These are phyloP conservation scores for Potamilus streckersoni DNA, from an alignment of 1,140 invertebrate genomes.

Conservation along the genomic window DNA sequence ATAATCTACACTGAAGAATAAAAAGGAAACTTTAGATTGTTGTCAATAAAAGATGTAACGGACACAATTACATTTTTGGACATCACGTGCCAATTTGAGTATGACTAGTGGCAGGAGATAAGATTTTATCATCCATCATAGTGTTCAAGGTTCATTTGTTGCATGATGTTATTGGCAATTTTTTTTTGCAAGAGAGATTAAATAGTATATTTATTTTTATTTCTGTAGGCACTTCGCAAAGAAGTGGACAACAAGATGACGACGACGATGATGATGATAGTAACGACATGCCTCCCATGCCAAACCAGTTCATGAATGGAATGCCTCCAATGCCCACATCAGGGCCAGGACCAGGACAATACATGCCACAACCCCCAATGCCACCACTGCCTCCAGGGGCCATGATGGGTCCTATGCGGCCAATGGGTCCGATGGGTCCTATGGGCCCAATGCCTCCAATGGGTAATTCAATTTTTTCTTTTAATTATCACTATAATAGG, in stretches of 20 bases:
- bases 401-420: conserved; percentile 57
- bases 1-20: too few species aligned
- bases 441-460: conserved; percentile 51
- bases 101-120: too few species aligned
- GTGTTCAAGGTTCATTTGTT: too few species aligned
- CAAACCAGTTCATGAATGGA: conserved; percentile 11
- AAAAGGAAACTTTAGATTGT: too few species aligned
- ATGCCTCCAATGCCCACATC: conserved; percentile 5
- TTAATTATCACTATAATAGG: neutral
- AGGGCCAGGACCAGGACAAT: conserved; percentile 3
- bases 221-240: conserved; percentile 14
- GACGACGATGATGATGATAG: conserved; percentile 36
- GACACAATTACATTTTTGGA: too few species aligned
- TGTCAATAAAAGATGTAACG: too few species aligned
- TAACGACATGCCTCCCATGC: conserved; percentile 9
- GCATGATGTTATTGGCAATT: too few species aligned
- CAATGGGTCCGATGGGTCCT: conserved; percentile 43
- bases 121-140: too few species aligned
- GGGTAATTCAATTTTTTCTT: conserved; percentile 26
- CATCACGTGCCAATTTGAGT: too few species aligned
- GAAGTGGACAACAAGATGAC: conserved; percentile 52
- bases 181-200: too few species aligned
- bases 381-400: conserved; percentile 39
- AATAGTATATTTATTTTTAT: neutral
- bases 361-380: conserved; percentile 38